Evolutionary conservation across 2,113 vertebrate genomes (phyloP).

Genomic region (Osmerus mordax): DNA sequence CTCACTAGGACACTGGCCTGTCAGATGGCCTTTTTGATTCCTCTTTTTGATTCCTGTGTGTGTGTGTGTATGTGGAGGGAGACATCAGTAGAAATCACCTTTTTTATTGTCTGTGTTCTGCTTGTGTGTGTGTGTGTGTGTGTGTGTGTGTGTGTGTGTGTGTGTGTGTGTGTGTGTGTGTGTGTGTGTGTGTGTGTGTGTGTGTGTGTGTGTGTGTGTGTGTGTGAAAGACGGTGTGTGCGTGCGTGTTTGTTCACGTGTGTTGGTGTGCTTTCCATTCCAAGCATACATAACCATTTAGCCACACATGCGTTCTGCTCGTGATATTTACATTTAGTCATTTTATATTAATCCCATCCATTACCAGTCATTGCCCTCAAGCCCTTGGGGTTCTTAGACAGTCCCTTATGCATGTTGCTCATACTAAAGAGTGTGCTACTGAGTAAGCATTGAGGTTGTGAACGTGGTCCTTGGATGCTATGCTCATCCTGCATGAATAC

Average conservation of each 20-base stretch:
- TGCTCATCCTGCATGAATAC: too few relatives aligned
- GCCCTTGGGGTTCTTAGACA: not conserved
- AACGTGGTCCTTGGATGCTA: too few relatives aligned
- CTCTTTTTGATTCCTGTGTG: too few relatives aligned
- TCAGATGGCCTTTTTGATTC: too few relatives aligned
- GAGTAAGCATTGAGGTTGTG: too few relatives aligned
- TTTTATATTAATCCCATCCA: not conserved
- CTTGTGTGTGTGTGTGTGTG: conserved; percentile 5
- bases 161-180: conserved; percentile 7
- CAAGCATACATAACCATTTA: not conserved
- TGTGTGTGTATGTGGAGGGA: too few relatives aligned
- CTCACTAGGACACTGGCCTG: too few relatives aligned
- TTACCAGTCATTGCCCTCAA: not conserved
- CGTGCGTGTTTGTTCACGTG: not conserved
- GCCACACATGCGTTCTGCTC: not conserved
- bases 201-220: conserved; percentile 1
- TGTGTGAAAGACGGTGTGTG: not conserved
- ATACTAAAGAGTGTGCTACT: not conserved
- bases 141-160: conserved; percentile 7
- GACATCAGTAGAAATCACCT: too few relatives aligned
- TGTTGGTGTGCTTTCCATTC: not conserved
- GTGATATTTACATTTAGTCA: not conserved
- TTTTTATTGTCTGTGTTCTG: too few relatives aligned
- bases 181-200: conserved; percentile 7
- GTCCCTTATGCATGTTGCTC: not conserved